Evolutionary conservation across 2,888 invertebrate genomes (phyloP), one percentile per base, ranked within the genome.

Genomic region (Unio pictorum): DNA sequence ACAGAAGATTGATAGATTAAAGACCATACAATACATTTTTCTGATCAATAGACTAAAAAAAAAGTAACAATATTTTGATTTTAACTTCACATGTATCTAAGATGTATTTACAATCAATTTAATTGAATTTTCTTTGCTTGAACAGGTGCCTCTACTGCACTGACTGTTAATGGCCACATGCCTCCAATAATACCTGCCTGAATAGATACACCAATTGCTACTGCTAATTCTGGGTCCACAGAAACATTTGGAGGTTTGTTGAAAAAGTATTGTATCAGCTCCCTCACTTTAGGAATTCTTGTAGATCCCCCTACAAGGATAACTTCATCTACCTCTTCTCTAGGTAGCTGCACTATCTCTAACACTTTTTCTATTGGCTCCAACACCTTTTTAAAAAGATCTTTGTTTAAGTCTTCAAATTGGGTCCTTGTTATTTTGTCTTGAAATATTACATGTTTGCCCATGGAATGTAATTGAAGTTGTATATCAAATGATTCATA

Each of bases 111-210:
- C 15, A 15, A 67, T 54, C 26, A 78, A 34, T 74, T 67, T n/a
- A 88, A 75, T 67, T 87, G 87, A 55, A 89, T 86, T 76, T 89
- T 89, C 69, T 82, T 80, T 0, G 87, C 86, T 45, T 76, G 73
- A 1, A 82, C 85, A 3, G 84, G 87, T 55, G 87, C 72, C 73
- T 91, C 90, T 5, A 90, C 87, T 63, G 90, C 90, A 79, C 89
- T 88, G 64, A 92, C 91, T 67, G 89, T 88, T 58, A 92, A 83
- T 0, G 91, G 91, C 92, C 91, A 92, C 81, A 90, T 91, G 11
- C 91, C 91, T 30, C 91, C 91, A 55, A 92, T 84, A 55, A 92
- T 91, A 18, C 91, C 92, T 4, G 91, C 91, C 78, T 92, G 92
- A 45, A 91, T 89, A 8, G 91, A 87, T 28, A 91, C 91, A 2